A percentile compares a stretch with the other conserved stretches of the same genome.
These are phyloP conservation scores for Bungarus multicinctus DNA, from an alignment of 2,113 vertebrate species.

Conservation along the genomic window DNA sequence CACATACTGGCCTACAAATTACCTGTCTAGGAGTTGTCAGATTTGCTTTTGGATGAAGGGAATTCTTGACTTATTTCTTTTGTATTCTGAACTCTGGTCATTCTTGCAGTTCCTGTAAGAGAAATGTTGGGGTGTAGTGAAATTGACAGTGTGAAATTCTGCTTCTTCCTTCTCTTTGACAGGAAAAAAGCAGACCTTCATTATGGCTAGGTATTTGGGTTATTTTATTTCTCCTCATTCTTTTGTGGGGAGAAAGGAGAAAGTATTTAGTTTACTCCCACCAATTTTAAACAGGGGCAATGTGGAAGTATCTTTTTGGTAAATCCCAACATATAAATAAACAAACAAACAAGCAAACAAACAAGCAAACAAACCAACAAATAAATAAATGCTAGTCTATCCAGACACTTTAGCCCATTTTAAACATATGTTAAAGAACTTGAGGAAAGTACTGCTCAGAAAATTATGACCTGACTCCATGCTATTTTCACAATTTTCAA, in stretches of 20 bases:
- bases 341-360: too few species aligned
- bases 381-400: not conserved
- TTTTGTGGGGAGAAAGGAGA: not conserved
- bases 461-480: not conserved
- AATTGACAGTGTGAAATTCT: not conserved
- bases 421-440: not conserved
- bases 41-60: not conserved
- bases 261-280: not conserved
- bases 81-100: not conserved
- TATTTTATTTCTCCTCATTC: not conserved
- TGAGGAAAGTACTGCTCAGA: not conserved
- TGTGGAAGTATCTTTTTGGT: not conserved
- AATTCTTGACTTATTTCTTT: not conserved
- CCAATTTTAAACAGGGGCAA: not conserved
- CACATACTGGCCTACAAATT: not conserved
- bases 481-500: not conserved
- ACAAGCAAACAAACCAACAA: not conserved
- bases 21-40: not conserved
- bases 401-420: not conserved
- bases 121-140: not conserved
- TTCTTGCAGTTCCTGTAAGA: not conserved
- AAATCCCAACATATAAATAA: not conserved
- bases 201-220: not conserved
- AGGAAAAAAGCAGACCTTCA: not conserved
- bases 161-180: not conserved